Evolutionary conservation across 1,140 invertebrate species (phyloP).

Genomic region (Holcopasites calliopsidis): DNA sequence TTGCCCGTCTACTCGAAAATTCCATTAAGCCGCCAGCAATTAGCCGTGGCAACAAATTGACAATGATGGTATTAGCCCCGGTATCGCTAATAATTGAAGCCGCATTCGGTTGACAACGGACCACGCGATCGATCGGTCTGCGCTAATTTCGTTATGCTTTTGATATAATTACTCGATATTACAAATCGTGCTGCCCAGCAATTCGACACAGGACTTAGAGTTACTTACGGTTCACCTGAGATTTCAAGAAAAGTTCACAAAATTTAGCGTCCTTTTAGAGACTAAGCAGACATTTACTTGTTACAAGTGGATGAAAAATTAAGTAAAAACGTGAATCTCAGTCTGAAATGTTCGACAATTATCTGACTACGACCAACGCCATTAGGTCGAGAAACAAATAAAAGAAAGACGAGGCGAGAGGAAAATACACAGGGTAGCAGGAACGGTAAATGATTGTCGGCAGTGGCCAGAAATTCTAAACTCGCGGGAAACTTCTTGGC

Average conservation of each 20-base stretch:
- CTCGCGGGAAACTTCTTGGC: constrained; percentile 40
- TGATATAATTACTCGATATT: too few species aligned
- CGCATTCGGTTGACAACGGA: not conserved
- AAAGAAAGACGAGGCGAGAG: not conserved
- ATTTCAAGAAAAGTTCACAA: too few species aligned
- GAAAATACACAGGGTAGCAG: not conserved
- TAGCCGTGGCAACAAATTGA: constrained; percentile 51
- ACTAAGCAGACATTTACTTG: too few species aligned
- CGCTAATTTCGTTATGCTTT: not conserved
- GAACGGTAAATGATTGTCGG: constrained; percentile 22
- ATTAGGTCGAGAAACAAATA: not conserved
- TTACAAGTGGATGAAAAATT: too few species aligned
- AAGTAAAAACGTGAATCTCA: constrained; percentile 20
- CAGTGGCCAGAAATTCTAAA: constrained; percentile 43
- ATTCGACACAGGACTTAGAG: too few species aligned
- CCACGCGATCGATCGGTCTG: not conserved
- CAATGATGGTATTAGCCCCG: constrained; percentile 38
- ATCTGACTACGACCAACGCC: too few species aligned
- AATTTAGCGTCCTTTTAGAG: too few species aligned
- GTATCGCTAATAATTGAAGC: constrained; percentile 47
- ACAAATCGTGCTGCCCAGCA: too few species aligned
- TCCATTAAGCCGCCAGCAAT: constrained; percentile 54
- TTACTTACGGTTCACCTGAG: too few species aligned
- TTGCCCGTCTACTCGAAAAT: constrained; percentile 46
- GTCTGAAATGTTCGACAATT: constrained; percentile 28